These are phyloP conservation scores for Drosophila neocordata DNA, from an alignment of 1,140 invertebrate species.

Conservation along the genomic window DNA sequence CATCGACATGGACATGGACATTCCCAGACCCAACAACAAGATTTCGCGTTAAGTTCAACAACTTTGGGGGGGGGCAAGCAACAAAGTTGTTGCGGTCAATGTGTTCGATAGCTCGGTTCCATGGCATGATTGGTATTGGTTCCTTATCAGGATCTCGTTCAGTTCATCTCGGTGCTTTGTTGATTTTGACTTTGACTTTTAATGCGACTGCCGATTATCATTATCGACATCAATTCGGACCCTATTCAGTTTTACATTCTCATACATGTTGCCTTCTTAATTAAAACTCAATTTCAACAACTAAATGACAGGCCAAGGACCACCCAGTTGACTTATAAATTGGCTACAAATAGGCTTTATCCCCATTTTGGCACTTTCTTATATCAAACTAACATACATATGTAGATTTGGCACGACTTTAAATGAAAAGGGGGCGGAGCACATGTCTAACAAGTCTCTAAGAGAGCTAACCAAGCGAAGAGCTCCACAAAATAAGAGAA, in stretches of 20 bases:
- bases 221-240: constrained; percentile 17
- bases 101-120: constrained; percentile 35
- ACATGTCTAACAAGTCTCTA: constrained; percentile 37
- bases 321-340: constrained; percentile 29
- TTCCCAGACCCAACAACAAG: constrained; percentile 44
- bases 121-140: constrained; percentile 69
- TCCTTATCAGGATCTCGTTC: constrained; percentile 80
- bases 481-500: constrained; percentile 39
- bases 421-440: constrained; percentile 55
- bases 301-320: constrained; percentile 45
- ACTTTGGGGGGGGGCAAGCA: constrained; percentile 44
- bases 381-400: background rate
- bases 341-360: constrained; percentile 5
- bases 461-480: constrained; percentile 17
- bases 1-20: constrained; percentile 23
- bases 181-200: constrained; percentile 67
- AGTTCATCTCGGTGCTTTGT: constrained; percentile 75
- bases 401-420: constrained; percentile 15
- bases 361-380: constrained; percentile 37
- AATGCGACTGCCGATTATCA: constrained; percentile 60
- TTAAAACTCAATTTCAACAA: constrained; percentile 17
- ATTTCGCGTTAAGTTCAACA: constrained; percentile 81
- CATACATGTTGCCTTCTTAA: constrained; percentile 20
- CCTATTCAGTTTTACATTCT: constrained; percentile 2
- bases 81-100: constrained; percentile 76